Percentiles rank a stretch among this genome's conserved stretches.
Evolutionary conservation across 2,113 vertebrate species (phyloP).

Genomic region (Ageneiosus marmoratus): DNA sequence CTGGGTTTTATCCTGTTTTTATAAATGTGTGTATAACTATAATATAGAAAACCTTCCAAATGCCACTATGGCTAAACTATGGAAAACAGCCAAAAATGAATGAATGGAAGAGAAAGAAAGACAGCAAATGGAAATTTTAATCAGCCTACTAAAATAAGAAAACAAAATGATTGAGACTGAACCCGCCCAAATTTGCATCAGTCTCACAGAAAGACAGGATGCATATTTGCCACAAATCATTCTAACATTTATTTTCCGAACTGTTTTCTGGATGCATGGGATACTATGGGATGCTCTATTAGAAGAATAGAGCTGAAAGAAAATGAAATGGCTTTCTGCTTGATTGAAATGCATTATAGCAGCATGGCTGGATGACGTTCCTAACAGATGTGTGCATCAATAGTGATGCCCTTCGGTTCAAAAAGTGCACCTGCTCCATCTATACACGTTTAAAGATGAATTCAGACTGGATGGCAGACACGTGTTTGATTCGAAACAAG

Average conservation of each 20-base stretch:
- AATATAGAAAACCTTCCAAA: no score
- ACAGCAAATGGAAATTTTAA: neutral
- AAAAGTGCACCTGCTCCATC: neutral
- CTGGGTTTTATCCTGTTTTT: no score
- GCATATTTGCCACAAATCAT: neutral
- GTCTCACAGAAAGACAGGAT: neutral
- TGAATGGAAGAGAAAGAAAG: neutral
- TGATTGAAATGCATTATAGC: constrained; percentile 32
- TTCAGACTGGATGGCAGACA: neutral
- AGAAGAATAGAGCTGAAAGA: constrained; percentile 11
- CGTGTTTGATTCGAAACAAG: neutral
- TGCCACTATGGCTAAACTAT: no score
- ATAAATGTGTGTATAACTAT: no score
- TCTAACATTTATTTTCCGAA: neutral
- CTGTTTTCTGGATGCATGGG: neutral
- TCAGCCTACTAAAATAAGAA: neutral
- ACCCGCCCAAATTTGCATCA: neutral
- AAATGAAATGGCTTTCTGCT: constrained; percentile 24
- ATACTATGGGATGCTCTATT: neutral
- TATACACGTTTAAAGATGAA: neutral
- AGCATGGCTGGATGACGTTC: neutral
- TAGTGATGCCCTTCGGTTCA: constrained; percentile 3
- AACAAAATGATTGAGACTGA: neutral
- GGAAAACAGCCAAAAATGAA: no score
- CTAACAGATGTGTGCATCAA: constrained; percentile 27